phyloP scores from a whole-genome alignment of 1,140 invertebrate species.

The Drosophila subobscura region DNA sequence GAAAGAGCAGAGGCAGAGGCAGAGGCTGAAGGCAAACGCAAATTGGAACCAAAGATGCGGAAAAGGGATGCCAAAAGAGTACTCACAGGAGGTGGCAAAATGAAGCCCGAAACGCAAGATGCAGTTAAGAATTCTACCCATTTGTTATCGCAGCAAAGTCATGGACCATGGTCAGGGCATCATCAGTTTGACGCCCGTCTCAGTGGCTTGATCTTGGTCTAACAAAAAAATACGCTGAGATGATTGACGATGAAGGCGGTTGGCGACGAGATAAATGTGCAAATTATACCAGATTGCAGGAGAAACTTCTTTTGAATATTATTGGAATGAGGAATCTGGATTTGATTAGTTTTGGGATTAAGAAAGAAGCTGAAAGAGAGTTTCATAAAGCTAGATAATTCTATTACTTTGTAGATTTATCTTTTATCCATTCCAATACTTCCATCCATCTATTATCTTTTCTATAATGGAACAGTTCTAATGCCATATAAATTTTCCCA shows the following conservation, averaged over 20 bases:
- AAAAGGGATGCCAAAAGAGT: constrained; percentile 10
- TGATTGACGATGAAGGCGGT: constrained; percentile 39
- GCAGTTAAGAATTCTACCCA: constrained; percentile 46
- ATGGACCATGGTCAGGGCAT: constrained; percentile 55
- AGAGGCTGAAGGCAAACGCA: no score
- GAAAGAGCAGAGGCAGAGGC: no score
- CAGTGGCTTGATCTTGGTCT: constrained; percentile 21
- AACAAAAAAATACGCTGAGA: constrained; percentile 14
- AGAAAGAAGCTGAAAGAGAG: no score
- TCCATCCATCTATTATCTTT: no score
- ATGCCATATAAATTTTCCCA: no score
- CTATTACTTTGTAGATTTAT: no score
- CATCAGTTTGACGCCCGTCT: constrained; percentile 44
- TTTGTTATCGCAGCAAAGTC: constrained; percentile 67
- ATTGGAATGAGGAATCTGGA: no score
- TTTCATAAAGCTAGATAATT: no score
- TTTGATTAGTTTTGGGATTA: no score
- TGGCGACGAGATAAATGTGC: constrained; percentile 40
- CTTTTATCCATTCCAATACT: no score
- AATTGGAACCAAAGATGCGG: no score
- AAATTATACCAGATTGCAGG: constrained; percentile 36
- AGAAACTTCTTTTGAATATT: background rate
- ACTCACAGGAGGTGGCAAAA: constrained; percentile 7
- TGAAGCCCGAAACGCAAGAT: constrained; percentile 7
- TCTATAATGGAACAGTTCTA: no score